These are phyloP conservation scores for human DNA, from an alignment of 2,113 vertebrate genomes.

Conservation along the genomic window GRCh38 chr2:167878001-167878500, in stretches of 20 bases:
- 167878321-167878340: neutral
- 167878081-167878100: neutral
- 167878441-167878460: conserved; percentile 33
- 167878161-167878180: neutral
- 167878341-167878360: conserved; percentile 8
- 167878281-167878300: neutral
- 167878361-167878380: conserved; percentile 40
- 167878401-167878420: conserved; percentile 25
- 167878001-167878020: conserved; percentile 4
- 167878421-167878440: neutral
- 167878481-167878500: neutral
- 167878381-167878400: conserved; percentile 37
- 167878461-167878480: neutral
- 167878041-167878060: neutral
- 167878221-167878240: neutral
- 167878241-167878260: conserved; percentile 40
- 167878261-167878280: neutral
- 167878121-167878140: neutral
- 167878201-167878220: conserved; percentile 12
- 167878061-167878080: neutral
- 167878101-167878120: neutral
- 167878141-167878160: neutral
- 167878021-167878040: neutral
- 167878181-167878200: neutral
- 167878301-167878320: neutral